Evolutionary conservation across 2,113 vertebrate genomes (phyloP).

Genomic region (Petroica traversi): DNA sequence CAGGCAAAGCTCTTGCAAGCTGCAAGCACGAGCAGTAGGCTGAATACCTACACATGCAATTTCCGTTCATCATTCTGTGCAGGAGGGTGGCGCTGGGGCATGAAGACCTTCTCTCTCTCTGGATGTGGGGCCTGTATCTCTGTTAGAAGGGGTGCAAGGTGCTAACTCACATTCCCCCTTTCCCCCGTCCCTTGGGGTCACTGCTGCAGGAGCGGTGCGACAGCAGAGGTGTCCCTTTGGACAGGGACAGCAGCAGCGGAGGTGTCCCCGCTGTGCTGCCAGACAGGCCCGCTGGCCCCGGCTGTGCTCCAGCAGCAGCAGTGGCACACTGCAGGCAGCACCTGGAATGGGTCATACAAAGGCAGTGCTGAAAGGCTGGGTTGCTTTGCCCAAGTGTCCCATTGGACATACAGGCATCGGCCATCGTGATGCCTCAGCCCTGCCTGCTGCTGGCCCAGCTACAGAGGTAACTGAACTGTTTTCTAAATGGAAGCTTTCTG

Average conservation of each 20-base stretch:
- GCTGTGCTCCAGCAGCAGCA: accelerated
- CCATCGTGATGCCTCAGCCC: accelerated
- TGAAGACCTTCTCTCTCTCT: accelerated
- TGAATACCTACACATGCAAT: not conserved
- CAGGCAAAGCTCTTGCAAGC: not conserved
- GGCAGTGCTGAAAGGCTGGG: accelerated
- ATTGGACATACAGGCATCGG: accelerated
- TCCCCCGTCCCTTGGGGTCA: accelerated
- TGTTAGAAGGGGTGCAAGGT: accelerated
- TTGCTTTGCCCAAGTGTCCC: accelerated
- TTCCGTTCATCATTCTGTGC: not conserved
- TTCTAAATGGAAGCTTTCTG: not conserved
- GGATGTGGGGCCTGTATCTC: accelerated
- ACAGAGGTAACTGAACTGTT: not conserved
- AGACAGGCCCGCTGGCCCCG: accelerated
- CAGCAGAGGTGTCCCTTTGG: not conserved
- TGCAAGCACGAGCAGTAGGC: not conserved
- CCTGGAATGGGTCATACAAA: accelerated
- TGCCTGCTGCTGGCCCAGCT: not conserved
- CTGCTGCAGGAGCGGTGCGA: not conserved
- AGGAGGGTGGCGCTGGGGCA: accelerated
- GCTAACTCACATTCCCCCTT: accelerated
- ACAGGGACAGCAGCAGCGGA: accelerated
- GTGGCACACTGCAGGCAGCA: accelerated
- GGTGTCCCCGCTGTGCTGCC: not conserved